Conservation (phyloP, 2,888 invertebrate genomes). For the Eupithecia tripunctaria region DNA sequence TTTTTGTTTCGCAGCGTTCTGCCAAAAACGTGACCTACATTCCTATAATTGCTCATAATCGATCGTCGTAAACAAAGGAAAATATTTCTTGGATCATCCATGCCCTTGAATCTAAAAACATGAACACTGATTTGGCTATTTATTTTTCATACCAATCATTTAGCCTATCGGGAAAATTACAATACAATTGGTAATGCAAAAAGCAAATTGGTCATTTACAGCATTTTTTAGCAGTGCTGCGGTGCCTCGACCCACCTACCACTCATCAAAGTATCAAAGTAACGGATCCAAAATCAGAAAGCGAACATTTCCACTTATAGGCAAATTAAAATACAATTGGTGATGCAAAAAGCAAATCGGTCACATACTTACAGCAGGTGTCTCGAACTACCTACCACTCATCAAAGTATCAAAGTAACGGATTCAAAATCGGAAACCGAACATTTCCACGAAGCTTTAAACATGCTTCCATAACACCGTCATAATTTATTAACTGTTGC, state of each 20-base stretch:
- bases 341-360: no score
- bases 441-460: constrained; percentile 47
- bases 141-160: not conserved
- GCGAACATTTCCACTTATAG: constrained; percentile 48
- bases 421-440: constrained; percentile 51
- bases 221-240: no score
- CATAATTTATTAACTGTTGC: constrained; percentile 47
- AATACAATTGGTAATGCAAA: not conserved
- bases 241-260: no score
- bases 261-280: constrained; percentile 35
- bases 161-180: no score
- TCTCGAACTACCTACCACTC: constrained; percentile 20
- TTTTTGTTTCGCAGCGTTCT: constrained; percentile 1
- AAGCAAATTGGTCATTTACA: not conserved
- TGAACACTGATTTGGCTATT: not conserved
- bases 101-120: not conserved
- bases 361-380: constrained; percentile 6
- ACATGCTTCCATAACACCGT: constrained; percentile 34
- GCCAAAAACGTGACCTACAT: constrained; percentile 11
- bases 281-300: constrained; percentile 51
- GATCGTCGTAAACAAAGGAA: constrained; percentile 4
- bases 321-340: no score
- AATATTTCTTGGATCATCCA: not conserved
- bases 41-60: constrained; percentile 12
- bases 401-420: constrained; percentile 41